A percentile compares a stretch with the other conserved stretches of the same genome.
Evolutionary conservation across 2,888 invertebrate genomes (phyloP).

Genomic region (Lepeophtheirus nordmannii): DNA sequence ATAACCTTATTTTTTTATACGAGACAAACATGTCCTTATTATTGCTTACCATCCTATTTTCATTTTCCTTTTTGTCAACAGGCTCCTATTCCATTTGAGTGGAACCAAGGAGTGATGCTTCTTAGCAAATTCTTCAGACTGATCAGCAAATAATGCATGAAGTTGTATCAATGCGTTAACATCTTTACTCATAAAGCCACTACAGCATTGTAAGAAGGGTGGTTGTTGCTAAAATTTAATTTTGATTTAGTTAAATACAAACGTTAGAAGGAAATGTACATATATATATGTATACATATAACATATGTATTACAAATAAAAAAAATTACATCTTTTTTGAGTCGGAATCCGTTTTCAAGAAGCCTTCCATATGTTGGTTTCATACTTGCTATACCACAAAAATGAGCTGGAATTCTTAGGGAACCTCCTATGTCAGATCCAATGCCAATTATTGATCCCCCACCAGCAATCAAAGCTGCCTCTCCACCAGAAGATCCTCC

Average conservation of each 20-base stretch:
- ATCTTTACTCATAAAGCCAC: slow-evolving; percentile 18
- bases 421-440: slow-evolving; percentile 39
- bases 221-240: slow-evolving; percentile 3
- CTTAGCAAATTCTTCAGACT: not conserved
- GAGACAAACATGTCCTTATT: not conserved
- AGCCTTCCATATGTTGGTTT: slow-evolving; percentile 34
- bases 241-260: not conserved
- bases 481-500: slow-evolving; percentile 38
- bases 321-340: not conserved
- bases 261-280: no score
- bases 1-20: no score
- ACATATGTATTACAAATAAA: not conserved
- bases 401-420: slow-evolving; percentile 37
- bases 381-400: slow-evolving; percentile 36
- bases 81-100: slow-evolving; percentile 28
- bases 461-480: slow-evolving; percentile 34
- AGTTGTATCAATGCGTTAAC: slow-evolving; percentile 3
- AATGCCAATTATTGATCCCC: slow-evolving; percentile 35
- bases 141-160: not conserved
- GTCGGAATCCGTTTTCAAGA: not conserved
- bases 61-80: slow-evolving; percentile 25
- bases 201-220: not conserved
- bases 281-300: not conserved
- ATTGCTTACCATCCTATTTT: slow-evolving; percentile 32
- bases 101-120: slow-evolving; percentile 28